Evolutionary conservation across 2,797 vertebrate species (phyloP).

Genomic region (Alcedo quadribrachys): DNA sequence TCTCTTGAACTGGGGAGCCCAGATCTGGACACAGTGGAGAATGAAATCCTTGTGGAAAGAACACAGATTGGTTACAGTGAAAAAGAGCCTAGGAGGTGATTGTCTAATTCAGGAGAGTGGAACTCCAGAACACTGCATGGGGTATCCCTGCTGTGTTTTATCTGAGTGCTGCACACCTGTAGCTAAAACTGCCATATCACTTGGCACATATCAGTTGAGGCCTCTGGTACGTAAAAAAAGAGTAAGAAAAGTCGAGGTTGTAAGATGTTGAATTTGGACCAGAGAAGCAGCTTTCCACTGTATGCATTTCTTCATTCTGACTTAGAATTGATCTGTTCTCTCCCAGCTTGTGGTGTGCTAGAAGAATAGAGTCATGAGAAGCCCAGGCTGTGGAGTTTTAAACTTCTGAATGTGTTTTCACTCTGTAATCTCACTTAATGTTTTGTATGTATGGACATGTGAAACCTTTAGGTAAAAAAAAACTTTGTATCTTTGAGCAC

Average conservation of each 20-base stretch:
- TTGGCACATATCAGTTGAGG: neutral
- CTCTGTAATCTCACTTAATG: neutral
- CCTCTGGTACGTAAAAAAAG: neutral
- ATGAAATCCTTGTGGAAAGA: neutral
- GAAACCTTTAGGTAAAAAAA: neutral
- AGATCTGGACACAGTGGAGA: too few species aligned
- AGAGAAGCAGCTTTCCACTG: neutral
- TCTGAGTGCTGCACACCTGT: neutral
- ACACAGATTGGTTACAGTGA: neutral
- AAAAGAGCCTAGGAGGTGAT: neutral
- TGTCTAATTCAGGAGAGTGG: neutral
- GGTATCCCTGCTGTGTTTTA: neutral
- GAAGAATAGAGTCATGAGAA: neutral
- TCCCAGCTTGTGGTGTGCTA: neutral
- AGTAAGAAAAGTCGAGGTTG: neutral
- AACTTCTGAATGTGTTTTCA: neutral
- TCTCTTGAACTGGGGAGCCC: too few species aligned
- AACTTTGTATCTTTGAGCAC: neutral
- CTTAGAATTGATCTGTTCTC: neutral
- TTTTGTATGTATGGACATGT: neutral
- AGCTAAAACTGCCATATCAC: fast-evolving
- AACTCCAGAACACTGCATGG: fast-evolving
- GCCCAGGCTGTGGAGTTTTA: neutral
- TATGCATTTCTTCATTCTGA: neutral
- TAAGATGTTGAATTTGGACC: neutral